Percentiles rank a stretch among this genome's conserved stretches.
phyloP scores from a whole-genome alignment of 1,140 invertebrate genomes.

The Solenopsis invicta region DNA sequence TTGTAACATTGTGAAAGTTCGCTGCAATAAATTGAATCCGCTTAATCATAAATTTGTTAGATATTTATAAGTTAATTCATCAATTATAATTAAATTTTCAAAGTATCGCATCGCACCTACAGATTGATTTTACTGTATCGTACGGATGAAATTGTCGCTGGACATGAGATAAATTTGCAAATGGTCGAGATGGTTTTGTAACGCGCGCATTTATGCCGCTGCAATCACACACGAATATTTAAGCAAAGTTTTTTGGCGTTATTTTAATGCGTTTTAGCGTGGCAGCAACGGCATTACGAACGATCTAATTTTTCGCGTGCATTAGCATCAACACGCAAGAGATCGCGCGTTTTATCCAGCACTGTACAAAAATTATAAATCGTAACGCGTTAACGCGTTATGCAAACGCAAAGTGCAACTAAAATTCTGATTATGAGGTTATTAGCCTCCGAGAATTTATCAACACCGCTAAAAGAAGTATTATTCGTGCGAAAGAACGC shows the following conservation, averaged over 20 bases:
- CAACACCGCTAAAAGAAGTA: conserved; percentile 28
- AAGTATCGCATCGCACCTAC: not conserved
- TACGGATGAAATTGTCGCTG: not conserved
- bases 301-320: conserved; percentile 56
- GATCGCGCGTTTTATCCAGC: conserved; percentile 53
- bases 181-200: conserved; percentile 19
- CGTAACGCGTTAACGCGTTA: conserved; percentile 38
- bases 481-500: not conserved
- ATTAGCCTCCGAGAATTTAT: conserved; percentile 36
- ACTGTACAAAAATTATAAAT: conserved; percentile 50
- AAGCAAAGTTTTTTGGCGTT: conserved; percentile 26
- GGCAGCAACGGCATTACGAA: conserved; percentile 44
- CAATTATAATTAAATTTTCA: conserved; percentile 43
- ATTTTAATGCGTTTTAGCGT: conserved; percentile 43
- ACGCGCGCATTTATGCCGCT: conserved; percentile 9
- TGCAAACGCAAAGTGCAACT: conserved; percentile 15
- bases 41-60: conserved; percentile 44
- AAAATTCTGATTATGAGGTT: conserved; percentile 37
- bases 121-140: conserved; percentile 7
- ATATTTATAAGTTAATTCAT: conserved; percentile 44
- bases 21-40: conserved; percentile 40
- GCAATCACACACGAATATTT: conserved; percentile 44
- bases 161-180: conserved; percentile 28
- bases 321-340: conserved; percentile 43
- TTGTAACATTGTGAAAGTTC: conserved; percentile 28